A percentile compares a stretch with the other conserved stretches of the same genome.
These are phyloP conservation scores for Pao palembangensis DNA, from an alignment of 2,113 vertebrate genomes.

Conservation along the genomic window DNA sequence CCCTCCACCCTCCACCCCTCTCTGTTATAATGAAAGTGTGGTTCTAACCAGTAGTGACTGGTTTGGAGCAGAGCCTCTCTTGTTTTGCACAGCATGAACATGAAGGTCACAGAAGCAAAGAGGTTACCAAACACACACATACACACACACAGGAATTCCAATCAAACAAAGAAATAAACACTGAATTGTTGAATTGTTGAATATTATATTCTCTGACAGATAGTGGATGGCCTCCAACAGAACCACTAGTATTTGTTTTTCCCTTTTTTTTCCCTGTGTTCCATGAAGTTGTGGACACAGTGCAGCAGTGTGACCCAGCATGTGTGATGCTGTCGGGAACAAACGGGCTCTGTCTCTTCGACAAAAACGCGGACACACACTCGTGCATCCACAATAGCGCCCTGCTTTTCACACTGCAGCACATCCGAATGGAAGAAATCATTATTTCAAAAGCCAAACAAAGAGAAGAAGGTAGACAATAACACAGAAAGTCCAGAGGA, in stretches of 20 bases:
- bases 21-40: slow-evolving; percentile 42
- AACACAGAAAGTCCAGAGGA: slow-evolving; percentile 1
- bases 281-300: slow-evolving; percentile 18
- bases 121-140: slow-evolving; percentile 25
- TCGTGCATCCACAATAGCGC: background rate
- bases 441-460: slow-evolving; percentile 5
- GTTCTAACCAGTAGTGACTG: slow-evolving; percentile 59
- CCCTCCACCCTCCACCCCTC: slow-evolving; percentile 1
- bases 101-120: slow-evolving; percentile 23
- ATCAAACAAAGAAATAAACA: too few relatives aligned
- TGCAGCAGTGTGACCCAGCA: slow-evolving; percentile 11
- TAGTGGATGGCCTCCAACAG: background rate
- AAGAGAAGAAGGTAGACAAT: background rate
- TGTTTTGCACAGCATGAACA: slow-evolving; percentile 33
- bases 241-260: background rate
- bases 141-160: background rate
- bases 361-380: slow-evolving; percentile 9
- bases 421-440: slow-evolving; percentile 14
- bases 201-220: too few relatives aligned
- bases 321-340: slow-evolving; percentile 18
- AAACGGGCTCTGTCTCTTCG: slow-evolving; percentile 28
- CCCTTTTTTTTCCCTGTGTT: background rate
- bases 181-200: too few relatives aligned
- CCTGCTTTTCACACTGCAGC: slow-evolving; percentile 10
- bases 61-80: slow-evolving; percentile 47